A percentile compares a stretch with the other conserved stretches of the same genome.
phyloP scores from a whole-genome alignment of 2,113 vertebrate genomes.

The Onychostruthus taczanowskii region DNA sequence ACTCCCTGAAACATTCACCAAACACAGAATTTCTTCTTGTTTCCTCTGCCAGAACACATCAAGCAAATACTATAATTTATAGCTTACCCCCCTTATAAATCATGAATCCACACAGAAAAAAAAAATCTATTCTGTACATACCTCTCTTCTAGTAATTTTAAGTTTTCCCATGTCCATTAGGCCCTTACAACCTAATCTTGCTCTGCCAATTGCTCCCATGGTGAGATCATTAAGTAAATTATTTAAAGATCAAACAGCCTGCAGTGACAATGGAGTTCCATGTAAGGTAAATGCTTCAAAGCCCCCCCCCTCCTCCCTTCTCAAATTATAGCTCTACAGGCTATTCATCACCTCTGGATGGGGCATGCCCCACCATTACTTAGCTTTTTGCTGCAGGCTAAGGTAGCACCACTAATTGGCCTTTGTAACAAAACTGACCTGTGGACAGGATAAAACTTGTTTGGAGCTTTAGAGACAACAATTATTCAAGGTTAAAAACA shows the following conservation, averaged over 20 bases:
- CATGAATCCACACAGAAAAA: constrained; percentile 53
- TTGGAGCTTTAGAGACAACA: constrained; percentile 86
- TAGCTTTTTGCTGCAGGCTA: constrained; percentile 97
- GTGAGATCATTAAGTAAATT: constrained; percentile 99
- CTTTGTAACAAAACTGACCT: constrained; percentile 98
- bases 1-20: not conserved
- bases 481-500: constrained; percentile 87
- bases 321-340: constrained; percentile 94
- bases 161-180: constrained; percentile 98
- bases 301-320: constrained; percentile 78
- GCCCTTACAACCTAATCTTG: constrained; percentile 95
- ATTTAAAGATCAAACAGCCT: constrained; percentile 99
- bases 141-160: constrained; percentile 77
- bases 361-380: constrained; percentile 88
- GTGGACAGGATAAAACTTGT: constrained; percentile 96
- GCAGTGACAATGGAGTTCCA: constrained; percentile 96
- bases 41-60: constrained; percentile 39
- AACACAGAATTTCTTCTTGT: not conserved
- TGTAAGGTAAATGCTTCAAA: constrained; percentile 98
- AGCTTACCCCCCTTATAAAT: constrained; percentile 10
- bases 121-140: constrained; percentile 61
- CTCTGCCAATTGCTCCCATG: constrained; percentile 95
- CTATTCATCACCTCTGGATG: constrained; percentile 90
- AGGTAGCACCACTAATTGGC: constrained; percentile 98
- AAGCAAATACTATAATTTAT: constrained; percentile 45